Conservation (phyloP, 2,113 vertebrate genomes). For the Columba livia region DNA sequence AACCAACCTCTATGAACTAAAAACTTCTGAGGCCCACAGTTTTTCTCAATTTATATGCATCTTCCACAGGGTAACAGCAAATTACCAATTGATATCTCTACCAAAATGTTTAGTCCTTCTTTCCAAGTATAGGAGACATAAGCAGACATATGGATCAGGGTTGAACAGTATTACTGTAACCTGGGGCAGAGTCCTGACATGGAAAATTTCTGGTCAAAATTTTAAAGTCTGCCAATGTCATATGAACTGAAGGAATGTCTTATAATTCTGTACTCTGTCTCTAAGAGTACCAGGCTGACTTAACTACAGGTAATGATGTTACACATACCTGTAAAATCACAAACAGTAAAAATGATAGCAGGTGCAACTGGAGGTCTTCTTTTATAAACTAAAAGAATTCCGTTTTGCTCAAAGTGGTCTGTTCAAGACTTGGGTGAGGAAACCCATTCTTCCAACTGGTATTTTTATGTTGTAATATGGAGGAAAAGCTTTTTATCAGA, state of each 20-base stretch:
- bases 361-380: background rate
- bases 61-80: background rate
- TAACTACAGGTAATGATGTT: background rate
- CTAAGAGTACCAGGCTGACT: background rate
- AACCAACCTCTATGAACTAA: background rate
- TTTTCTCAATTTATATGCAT: background rate
- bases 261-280: background rate
- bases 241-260: background rate
- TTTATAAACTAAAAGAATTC: background rate
- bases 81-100: background rate
- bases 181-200: conserved; percentile 12
- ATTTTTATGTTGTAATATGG: background rate
- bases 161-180: background rate
- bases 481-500: background rate
- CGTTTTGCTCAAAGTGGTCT: background rate
- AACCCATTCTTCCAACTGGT: accelerated
- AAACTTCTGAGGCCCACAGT: background rate
- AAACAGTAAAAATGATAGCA: background rate
- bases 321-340: background rate
- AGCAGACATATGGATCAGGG: background rate
- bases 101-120: background rate
- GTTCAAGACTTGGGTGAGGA: background rate
- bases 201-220: background rate
- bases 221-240: background rate
- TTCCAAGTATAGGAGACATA: background rate